Evolutionary conservation across 92 coral and sea anemone species (phyloP).

Genomic region (Hydrozoanthus gracilis): DNA sequence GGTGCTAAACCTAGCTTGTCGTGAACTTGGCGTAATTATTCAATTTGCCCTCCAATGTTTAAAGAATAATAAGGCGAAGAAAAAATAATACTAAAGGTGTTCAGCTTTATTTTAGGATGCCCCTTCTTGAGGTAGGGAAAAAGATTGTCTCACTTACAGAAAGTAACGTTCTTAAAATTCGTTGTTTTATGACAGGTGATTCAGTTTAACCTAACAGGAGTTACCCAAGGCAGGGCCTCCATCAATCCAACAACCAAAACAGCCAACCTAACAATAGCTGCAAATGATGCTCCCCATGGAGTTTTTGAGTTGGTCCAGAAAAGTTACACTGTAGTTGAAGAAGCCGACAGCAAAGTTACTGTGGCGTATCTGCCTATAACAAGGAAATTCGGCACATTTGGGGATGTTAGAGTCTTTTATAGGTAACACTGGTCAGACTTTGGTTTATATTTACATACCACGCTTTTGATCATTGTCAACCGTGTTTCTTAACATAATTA

Average conservation of each 20-base stretch:
- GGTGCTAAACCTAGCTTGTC: too few relatives aligned
- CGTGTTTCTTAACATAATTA: too few relatives aligned
- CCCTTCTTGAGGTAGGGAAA: slow-evolving; percentile 66
- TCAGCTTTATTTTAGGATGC: too few relatives aligned
- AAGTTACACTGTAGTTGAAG: slow-evolving; percentile 79
- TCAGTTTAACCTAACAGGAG: slow-evolving; percentile 68
- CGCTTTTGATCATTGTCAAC: too few relatives aligned
- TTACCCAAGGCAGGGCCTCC: slow-evolving; percentile 78
- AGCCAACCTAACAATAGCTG: slow-evolving; percentile 78
- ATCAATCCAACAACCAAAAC: slow-evolving; percentile 70
- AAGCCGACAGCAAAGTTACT: slow-evolving; percentile 45
- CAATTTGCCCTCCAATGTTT: too few relatives aligned
- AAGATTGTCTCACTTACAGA: slow-evolving; percentile 49
- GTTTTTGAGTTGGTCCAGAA: slow-evolving; percentile 78
- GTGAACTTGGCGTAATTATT: too few relatives aligned
- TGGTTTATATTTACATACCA: not conserved
- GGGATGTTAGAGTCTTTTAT: slow-evolving; percentile 81
- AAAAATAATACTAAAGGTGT: too few relatives aligned
- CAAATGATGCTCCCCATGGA: slow-evolving; percentile 95
- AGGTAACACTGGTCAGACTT: slow-evolving; percentile 55
- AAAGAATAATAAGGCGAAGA: too few relatives aligned
- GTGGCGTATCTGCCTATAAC: slow-evolving; percentile 65
- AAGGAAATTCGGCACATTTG: slow-evolving; percentile 81
- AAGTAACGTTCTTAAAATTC: slow-evolving; percentile 53
- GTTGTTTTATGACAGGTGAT: slow-evolving; percentile 60